Conservation (phyloP, 2,113 vertebrate species). For the Amblyornis subalaris region DNA sequence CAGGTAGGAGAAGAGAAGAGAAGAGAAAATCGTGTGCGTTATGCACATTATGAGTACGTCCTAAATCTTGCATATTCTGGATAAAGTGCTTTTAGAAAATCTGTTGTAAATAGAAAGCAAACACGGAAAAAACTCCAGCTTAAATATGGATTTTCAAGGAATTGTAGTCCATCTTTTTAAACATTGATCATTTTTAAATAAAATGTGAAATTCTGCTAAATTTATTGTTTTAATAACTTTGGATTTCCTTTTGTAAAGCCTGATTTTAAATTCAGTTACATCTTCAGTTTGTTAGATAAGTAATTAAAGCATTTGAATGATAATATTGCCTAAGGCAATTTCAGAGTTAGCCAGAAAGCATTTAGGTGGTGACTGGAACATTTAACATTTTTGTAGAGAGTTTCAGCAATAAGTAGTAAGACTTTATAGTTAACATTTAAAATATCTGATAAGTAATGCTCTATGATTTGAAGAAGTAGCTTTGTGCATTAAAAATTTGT, state of each 20-base stretch:
- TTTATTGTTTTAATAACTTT: not conserved
- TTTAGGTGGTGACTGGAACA: not conserved
- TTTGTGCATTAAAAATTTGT: not conserved
- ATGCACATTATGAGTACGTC: not conserved
- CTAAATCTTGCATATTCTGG: not conserved
- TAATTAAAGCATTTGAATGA: not conserved
- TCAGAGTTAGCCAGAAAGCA: not conserved
- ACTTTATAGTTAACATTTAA: not conserved
- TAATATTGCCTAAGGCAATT: not conserved
- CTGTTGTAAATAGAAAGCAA: not conserved
- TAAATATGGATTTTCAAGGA: not conserved
- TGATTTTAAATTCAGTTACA: not conserved
- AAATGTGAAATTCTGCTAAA: not conserved
- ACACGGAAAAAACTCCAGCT: rapidly evolving
- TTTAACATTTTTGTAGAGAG: not conserved
- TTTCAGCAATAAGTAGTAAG: not conserved
- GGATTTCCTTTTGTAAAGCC: not conserved
- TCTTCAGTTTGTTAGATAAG: not conserved
- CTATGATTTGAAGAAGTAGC: not conserved
- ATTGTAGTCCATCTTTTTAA: not conserved
- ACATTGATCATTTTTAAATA: not conserved
- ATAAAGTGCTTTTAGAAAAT: not conserved
- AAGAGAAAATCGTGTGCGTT: not conserved
- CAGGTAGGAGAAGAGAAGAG: not conserved
- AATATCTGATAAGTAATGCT: not conserved